These are phyloP conservation scores for Apamea sordens DNA, from an alignment of 2,888 invertebrate species.

Conservation along the genomic window DNA sequence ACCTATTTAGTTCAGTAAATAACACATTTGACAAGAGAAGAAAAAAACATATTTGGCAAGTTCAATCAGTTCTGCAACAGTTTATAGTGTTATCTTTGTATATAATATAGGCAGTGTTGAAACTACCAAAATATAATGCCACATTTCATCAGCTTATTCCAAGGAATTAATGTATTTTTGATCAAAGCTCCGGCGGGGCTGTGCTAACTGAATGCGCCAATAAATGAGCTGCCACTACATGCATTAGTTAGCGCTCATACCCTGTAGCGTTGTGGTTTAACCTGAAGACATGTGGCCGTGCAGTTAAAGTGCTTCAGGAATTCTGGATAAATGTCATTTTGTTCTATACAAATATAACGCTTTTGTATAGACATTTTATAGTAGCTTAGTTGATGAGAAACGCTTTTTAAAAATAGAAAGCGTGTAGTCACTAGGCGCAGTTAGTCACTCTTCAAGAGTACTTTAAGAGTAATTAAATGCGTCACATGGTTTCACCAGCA, in stretches of 20 bases:
- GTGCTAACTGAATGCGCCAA: slow-evolving; percentile 28
- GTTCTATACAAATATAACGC: background rate
- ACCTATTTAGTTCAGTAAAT: background rate
- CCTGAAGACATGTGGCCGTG: slow-evolving; percentile 14
- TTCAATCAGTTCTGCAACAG: background rate
- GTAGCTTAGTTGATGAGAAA: background rate
- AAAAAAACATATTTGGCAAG: background rate
- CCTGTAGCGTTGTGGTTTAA: slow-evolving; percentile 30
- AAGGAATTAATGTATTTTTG: slow-evolving; percentile 15
- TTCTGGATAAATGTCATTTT: background rate
- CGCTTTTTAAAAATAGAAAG: no score
- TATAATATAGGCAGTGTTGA: background rate
- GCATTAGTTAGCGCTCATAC: slow-evolving; percentile 38
- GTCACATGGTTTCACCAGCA: background rate
- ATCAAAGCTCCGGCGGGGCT: background rate
- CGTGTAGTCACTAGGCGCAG: no score
- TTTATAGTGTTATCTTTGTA: background rate
- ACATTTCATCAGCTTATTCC: background rate
- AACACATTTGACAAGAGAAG: background rate
- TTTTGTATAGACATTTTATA: background rate
- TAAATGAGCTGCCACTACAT: slow-evolving; percentile 46
- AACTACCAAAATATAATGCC: background rate
- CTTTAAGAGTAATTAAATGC: background rate
- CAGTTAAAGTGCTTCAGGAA: background rate
- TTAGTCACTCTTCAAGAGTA: no score